A percentile compares a stretch with the other conserved stretches of the same genome.
phyloP scores from a whole-genome alignment of 2,888 invertebrate genomes.

The Cetonia aurata region DNA sequence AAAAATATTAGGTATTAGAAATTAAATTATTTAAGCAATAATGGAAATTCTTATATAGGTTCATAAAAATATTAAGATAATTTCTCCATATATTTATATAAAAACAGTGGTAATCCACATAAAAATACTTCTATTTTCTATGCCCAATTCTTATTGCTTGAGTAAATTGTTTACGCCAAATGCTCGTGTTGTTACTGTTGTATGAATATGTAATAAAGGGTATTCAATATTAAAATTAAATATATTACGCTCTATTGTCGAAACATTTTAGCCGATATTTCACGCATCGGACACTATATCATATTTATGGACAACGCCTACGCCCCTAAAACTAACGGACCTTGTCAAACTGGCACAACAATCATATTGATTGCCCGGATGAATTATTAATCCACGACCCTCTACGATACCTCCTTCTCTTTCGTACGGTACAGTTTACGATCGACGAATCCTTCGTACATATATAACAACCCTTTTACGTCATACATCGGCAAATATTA shows the following conservation, averaged over 20 bases:
- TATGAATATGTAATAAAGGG: not conserved
- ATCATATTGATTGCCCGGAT: conserved; percentile 10
- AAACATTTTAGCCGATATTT: not conserved
- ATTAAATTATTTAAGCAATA: too few relatives aligned
- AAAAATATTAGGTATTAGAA: too few relatives aligned
- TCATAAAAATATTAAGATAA: too few relatives aligned
- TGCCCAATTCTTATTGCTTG: too few relatives aligned
- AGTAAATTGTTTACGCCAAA: too few relatives aligned
- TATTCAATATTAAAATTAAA: not conserved
- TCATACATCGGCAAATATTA: not conserved
- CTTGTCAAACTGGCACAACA: conserved; percentile 26
- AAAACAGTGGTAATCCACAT: too few relatives aligned
- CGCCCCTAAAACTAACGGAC: conserved; percentile 6
- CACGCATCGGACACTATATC: not conserved
- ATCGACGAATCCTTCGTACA: not conserved
- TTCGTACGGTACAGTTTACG: not conserved
- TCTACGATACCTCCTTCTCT: not conserved
- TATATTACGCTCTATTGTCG: not conserved
- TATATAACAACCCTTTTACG: not conserved
- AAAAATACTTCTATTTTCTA: too few relatives aligned
- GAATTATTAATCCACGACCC: conserved; percentile 24
- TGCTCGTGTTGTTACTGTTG: too few relatives aligned
- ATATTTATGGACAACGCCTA: not conserved
- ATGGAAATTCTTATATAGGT: too few relatives aligned
- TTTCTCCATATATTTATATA: too few relatives aligned